phyloP scores from a whole-genome alignment of 35 echinoderm and acorn worm species.

The Holothuria glaberrima region DNA sequence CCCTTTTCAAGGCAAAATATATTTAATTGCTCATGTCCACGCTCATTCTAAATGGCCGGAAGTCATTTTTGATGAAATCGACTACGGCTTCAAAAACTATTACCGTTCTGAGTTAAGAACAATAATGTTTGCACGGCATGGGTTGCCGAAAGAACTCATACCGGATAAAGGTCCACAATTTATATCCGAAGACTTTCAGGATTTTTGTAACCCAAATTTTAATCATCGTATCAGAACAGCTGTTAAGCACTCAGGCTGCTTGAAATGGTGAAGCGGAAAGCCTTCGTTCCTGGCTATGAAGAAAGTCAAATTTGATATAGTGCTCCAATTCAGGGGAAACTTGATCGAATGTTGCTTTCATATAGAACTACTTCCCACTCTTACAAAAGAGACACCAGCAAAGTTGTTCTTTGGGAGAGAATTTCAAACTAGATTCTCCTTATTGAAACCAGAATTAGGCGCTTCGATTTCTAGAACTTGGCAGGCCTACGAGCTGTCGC shows the following conservation, averaged over 20 bases:
- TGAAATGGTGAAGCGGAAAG: conserved; percentile 61
- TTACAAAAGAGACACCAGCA: conserved; percentile 40
- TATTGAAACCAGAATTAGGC: conserved; percentile 17
- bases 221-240: conserved; percentile 24
- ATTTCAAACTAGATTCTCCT: background rate
- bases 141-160: conserved; percentile 45
- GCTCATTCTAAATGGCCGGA: conserved; percentile 69
- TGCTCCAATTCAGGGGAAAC: conserved; percentile 22
- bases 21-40: conserved; percentile 72
- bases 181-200: conserved; percentile 41
- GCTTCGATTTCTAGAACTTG: background rate
- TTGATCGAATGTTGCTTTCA: conserved; percentile 15
- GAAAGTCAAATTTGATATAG: conserved; percentile 28
- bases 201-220: conserved; percentile 38
- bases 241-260: conserved; percentile 56
- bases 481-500: background rate
- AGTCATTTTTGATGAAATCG: conserved; percentile 48
- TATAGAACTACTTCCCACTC: conserved; percentile 31
- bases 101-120: conserved; percentile 9
- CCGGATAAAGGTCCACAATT: conserved; percentile 59
- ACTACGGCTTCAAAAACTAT: conserved; percentile 43
- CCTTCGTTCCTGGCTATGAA: conserved; percentile 52
- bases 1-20: conserved; percentile 28
- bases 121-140: conserved; percentile 49
- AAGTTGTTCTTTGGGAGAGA: conserved; percentile 21